Base-by-base conservation (phyloP, 1,140 invertebrate species). In the Aphaenogaster floridana region DNA sequence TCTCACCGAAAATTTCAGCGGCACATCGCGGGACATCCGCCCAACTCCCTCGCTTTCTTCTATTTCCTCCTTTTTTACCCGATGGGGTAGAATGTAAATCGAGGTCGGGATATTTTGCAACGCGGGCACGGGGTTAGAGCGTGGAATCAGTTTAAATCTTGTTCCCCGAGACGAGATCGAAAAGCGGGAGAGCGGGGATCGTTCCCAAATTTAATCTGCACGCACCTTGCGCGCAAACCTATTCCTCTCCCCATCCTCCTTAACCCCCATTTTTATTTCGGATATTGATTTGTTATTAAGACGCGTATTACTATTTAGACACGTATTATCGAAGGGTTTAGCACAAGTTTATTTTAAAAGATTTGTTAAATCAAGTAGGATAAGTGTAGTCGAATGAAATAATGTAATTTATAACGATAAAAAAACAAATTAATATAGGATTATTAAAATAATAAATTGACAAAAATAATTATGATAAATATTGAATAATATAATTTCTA, bases 21-120 rank as follows among this genome's bases (percentile, higher is more conserved):
- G 9, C 54, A 28, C 28, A 11, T 74, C 69, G 80, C 69, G 54
- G 21, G 59, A 74, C 80, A 74, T 50, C 59, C 61, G 8, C 71
- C 52, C 36, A 34, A 34, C 21, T 68, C 45, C 21, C n/a, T 59
- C 50, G 34, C 7, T 71, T 79, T 64, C 66, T 86, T 80, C 63
- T 48, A 74, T 54, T 72, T 88, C 64, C 48, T 74, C 15, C 36
- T 48, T 77, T 84, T 89, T 85, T 42, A n/a, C 4, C 68, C 45
- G 17, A 50, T 28, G 48, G 69, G 66, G n/a, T 36, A 15, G 34
- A 86, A 86, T 76, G 69, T 84, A 84, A 84, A 84, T 84, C 80
- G 80, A 84, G 80, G 80, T 84, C 80, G 57, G 80, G 57, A 83
- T 84, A 84, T 84, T 84, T 84, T 84, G 80, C 80, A 84, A 84